Percentiles rank a stretch among this genome's conserved stretches.
Conservation (phyloP, 2,888 invertebrate genomes). For the Drosophila villosipedis region DNA sequence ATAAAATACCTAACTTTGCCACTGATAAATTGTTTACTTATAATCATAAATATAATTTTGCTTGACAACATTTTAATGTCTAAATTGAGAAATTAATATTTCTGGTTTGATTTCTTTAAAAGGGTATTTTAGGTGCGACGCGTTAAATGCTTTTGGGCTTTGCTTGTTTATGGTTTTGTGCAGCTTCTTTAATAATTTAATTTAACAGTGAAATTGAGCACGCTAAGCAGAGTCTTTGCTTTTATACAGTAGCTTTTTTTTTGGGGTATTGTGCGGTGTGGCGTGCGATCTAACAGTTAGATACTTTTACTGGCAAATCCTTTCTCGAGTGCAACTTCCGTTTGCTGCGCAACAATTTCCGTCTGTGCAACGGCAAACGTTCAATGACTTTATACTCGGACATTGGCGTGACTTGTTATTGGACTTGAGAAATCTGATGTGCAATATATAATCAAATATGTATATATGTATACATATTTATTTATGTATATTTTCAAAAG, state of each 20-base stretch:
- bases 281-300: constrained; percentile 65
- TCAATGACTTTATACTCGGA: constrained; percentile 62
- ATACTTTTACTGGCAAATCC: constrained; percentile 63
- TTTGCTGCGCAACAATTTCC: constrained; percentile 40
- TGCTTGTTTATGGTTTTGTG: neutral
- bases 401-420: constrained; percentile 68
- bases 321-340: constrained; percentile 45
- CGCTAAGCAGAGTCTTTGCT: constrained; percentile 42
- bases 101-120: neutral
- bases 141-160: neutral
- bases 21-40: neutral
- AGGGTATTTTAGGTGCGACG: constrained; percentile 6
- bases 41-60: neutral
- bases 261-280: neutral
- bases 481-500: constrained; percentile 19
- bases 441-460: constrained; percentile 19
- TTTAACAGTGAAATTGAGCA: constrained; percentile 55
- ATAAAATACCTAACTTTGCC: neutral
- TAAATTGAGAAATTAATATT: neutral
- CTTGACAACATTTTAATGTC: neutral
- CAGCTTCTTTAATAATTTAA: constrained; percentile 72
- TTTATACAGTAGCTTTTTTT: constrained; percentile 37
- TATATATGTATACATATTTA: neutral
- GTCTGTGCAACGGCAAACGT: constrained; percentile 57
- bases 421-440: constrained; percentile 49